A percentile compares a stretch with the other conserved stretches of the same genome.
Conservation (phyloP, 2,888 invertebrate genomes). For the Epirrita christyi region DNA sequence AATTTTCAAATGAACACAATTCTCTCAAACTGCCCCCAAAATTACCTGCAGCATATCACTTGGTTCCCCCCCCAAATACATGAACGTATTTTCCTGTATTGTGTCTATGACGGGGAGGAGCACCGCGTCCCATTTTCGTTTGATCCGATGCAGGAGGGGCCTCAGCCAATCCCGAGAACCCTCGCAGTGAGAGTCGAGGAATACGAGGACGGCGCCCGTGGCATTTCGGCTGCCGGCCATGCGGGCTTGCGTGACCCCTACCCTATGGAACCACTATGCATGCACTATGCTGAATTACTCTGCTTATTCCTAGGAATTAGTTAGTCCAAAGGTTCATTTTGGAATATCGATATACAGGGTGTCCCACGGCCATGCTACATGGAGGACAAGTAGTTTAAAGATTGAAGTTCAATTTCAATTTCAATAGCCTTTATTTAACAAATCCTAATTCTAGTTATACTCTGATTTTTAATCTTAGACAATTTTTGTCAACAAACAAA, state of each 20-base stretch:
- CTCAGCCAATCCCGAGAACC: constrained; percentile 54
- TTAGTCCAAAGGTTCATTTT: too few species aligned
- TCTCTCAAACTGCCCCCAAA: neutral
- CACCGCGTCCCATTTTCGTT: constrained; percentile 87
- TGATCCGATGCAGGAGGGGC: constrained; percentile 93
- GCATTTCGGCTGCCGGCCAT: constrained; percentile 51
- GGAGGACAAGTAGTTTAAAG: too few species aligned
- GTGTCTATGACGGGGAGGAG: constrained; percentile 97
- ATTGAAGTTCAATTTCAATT: too few species aligned
- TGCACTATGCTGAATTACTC: too few species aligned
- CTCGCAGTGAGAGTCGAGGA: constrained; percentile 28
- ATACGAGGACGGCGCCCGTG: constrained; percentile 61
- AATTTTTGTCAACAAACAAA: too few species aligned
- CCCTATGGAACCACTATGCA: neutral
- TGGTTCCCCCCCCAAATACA: constrained; percentile 48
- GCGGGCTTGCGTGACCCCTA: constrained; percentile 88
- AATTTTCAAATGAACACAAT: neutral
- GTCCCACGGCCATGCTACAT: too few species aligned
- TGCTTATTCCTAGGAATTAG: too few species aligned
- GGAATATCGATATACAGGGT: too few species aligned
- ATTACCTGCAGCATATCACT: constrained; percentile 55
- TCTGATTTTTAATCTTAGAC: too few species aligned
- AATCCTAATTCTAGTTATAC: too few species aligned
- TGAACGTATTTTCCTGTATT: constrained; percentile 89
- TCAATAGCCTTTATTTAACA: too few species aligned